Evolutionary conservation across 2,797 vertebrate species (phyloP), one percentile per base, ranked within the genome.

Genomic region (Percopsis omiscomaycus): DNA sequence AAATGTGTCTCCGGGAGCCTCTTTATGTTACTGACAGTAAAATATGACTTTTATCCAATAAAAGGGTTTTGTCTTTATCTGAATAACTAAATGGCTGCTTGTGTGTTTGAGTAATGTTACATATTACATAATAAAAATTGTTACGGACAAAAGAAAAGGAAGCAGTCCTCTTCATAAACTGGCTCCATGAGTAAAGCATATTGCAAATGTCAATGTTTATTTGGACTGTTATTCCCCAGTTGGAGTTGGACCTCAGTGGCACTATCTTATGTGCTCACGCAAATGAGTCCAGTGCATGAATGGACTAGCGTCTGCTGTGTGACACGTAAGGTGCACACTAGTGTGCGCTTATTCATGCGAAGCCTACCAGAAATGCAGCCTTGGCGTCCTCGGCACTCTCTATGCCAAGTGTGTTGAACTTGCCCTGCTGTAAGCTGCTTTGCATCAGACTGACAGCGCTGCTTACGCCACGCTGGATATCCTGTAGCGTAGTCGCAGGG

Each of bases 391-490:
- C 95, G 0, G 94, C 92, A 79, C 95, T 99, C 85, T 99, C 98
- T 0, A 99, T 98, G 89, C 96, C 96, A 80, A 98, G 92, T 0
- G 96, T 95, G 85, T 98, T 97, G 0, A 99, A 98, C 84, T 98
- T 99, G 56, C 98, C 98, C 84, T 99, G 98, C 85, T 99, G 98
- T 27, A 99, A 88, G 84, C 97, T 99, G 95, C 94, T 99, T 73
- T 99, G 97, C 96, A 99, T 95, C 86, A 99, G 91, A 82, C 91
- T 99, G 82, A 99, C 98, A 0, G 98, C 98, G 8, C 95, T 99
- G 81, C 95, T 99, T 65, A 99, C 96, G 0, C 97, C 97, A 0
- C 98, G 94, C 89, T 99, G 98, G 86, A 99, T 94, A 86, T 99
- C 98, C 84, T 98, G 97, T 49, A 98, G 93, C 0, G 97, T 94